Evolutionary conservation across 2,797 vertebrate genomes (phyloP), one percentile per base, ranked within the genome.

Genomic region (Podargus strigoides): DNA sequence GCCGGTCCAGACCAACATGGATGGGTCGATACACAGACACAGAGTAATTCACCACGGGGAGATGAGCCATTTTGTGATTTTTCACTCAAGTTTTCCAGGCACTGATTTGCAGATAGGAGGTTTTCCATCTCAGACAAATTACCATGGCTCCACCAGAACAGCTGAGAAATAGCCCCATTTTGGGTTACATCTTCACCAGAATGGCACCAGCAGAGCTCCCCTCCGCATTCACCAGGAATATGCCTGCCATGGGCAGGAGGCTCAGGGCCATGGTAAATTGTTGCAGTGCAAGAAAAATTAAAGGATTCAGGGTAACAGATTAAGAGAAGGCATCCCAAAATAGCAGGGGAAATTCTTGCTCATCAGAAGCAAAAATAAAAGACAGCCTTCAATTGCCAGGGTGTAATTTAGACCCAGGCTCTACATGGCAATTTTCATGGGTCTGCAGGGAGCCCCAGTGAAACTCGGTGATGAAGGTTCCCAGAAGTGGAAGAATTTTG

Each of bases 101-200:
- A 81, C 66, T 39, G 85, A 90, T 58, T 50, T 93, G 83, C 80
- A 94, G 62, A 32, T 41, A 66, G 58, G 73, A 73, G 85, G 84
- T 95, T 96, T 95, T 96, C 91, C 50, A 7, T 50, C 76, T 59
- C 73, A 87, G 64, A 53, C 49, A 55, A 91, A 93, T 55, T 81
- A 88, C n/a, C 10, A 3, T n/a, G 77, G 59, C 55, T 90, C 39
- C 47, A 84, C n/a, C 50, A 81, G 68, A 90, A 83, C 0, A 72
- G 47, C 79, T 92, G 88, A 62, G 56, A 70, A 56, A 88, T 37
- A 87, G 66, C 27, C 28, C 76, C 55, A 19, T n/a, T 56, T 69
- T 69, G 50, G 73, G 20, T 82, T 59, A 82, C 59, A 60, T 32
- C 69, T 58, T 49, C 75, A 58, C 56, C 58, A 87, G 73, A 64